These are phyloP conservation scores for Helicorthomorpha holstii DNA, from an alignment of 1,140 invertebrate genomes.

Conservation along the genomic window DNA sequence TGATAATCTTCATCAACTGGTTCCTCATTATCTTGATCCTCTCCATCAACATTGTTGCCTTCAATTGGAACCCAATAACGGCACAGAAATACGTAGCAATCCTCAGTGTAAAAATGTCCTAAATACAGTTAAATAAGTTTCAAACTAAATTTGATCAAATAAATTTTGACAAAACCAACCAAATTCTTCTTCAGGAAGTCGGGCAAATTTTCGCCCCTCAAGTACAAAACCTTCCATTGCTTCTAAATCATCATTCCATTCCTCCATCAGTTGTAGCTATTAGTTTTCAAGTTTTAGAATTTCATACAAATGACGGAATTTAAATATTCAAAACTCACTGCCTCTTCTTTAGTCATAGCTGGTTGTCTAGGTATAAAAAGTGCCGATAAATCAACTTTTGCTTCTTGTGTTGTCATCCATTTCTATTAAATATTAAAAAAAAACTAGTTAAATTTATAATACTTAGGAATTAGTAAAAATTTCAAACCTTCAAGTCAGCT, in stretches of 20 bases:
- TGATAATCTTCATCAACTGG: conserved; percentile 73
- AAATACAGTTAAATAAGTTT: conserved; percentile 8
- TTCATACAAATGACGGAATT: not conserved
- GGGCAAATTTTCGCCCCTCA: conserved; percentile 91
- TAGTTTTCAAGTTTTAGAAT: not conserved
- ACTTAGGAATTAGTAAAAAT: not conserved
- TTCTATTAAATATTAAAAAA: conserved; percentile 25
- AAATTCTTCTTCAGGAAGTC: conserved; percentile 84
- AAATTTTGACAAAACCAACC: conserved; percentile 33
- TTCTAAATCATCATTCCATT: conserved; percentile 92
- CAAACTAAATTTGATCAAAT: not conserved
- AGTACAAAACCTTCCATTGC: conserved; percentile 97
- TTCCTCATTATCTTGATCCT: conserved; percentile 36
- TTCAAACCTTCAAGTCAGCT: conserved; percentile 58
- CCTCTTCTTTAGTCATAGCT: conserved; percentile 65
- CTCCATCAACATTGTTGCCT: conserved; percentile 38
- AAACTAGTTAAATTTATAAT: not conserved
- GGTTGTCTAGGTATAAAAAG: conserved; percentile 90
- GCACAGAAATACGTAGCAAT: conserved; percentile 97
- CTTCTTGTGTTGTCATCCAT: conserved; percentile 80
- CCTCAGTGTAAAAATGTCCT: conserved; percentile 75
- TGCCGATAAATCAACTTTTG: conserved; percentile 78
- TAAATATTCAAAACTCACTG: conserved; percentile 27
- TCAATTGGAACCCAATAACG: conserved; percentile 72
- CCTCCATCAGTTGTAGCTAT: conserved; percentile 59